A percentile compares a stretch with the other conserved stretches of the same genome.
phyloP scores from a whole-genome alignment of 2,888 invertebrate genomes.

The Prenolepis imparis region DNA sequence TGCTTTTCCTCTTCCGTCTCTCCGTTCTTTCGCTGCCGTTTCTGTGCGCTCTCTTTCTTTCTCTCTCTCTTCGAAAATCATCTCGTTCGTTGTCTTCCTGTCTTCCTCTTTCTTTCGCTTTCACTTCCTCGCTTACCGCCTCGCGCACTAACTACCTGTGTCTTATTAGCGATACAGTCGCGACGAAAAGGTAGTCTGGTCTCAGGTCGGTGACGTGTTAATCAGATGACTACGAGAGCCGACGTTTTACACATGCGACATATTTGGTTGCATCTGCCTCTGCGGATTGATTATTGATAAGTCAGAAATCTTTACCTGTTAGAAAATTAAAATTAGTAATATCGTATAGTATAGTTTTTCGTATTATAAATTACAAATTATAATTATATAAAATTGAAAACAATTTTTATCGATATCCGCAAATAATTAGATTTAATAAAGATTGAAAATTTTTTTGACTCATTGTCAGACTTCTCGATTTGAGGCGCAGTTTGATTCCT shows the following conservation, averaged over 20 bases:
- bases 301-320: neutral
- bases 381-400: neutral
- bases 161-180: slow-evolving; percentile 86
- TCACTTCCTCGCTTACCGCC: slow-evolving; percentile 60
- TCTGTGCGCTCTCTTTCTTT: slow-evolving; percentile 2
- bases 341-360: too few relatives aligned
- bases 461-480: neutral
- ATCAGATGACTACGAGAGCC: slow-evolving; percentile 74
- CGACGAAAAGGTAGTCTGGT: slow-evolving; percentile 82
- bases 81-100: slow-evolving; percentile 38
- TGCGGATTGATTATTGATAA: neutral
- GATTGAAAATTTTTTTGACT: neutral
- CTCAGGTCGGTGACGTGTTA: slow-evolving; percentile 79
- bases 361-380: neutral
- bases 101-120: slow-evolving; percentile 57
- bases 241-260: slow-evolving; percentile 24
- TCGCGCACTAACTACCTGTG: slow-evolving; percentile 84
- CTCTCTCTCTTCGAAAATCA: neutral
- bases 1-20: slow-evolving; percentile 56
- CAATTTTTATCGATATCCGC: neutral
- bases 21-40: slow-evolving; percentile 25
- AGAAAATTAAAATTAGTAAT: too few relatives aligned
- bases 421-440: neutral
- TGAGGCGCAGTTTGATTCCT: neutral
- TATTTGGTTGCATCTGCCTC: slow-evolving; percentile 1